Base-by-base conservation (phyloP, 2,797 vertebrate genomes). In the Monodelphis domestica region DNA sequence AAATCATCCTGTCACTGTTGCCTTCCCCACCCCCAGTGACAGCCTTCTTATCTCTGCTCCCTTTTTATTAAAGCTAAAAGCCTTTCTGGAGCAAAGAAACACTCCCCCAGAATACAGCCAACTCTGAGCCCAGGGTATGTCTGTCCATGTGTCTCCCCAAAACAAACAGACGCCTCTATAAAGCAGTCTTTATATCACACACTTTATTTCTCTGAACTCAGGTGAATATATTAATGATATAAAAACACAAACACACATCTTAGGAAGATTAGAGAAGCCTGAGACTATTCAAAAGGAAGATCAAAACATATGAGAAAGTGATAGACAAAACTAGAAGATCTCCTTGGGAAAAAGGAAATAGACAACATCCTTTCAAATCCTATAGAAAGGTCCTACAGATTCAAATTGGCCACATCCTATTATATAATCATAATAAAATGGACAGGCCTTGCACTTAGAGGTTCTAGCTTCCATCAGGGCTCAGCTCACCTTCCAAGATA, bases 1-100 rank as follows among this genome's bases (percentile, higher is more conserved):
- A 98, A 97, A 98, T 98, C 97, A 98, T 97, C 92, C 96, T 97
- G 97, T 98, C 98, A 98, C n/a, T 93, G 95, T 95, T 54, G 78
- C 88, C 93, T 89, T 91, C 89, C 94, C 97, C 56, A 89, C 96
- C 89, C 91, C 70, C 70, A 84, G 38, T 84, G n/a, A 33, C 92
- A 87, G 93, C 12, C 93, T 97, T 95, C 98, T 98, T 98, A 98
- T 97, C 97, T 95, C 54, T 26, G 94, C 93, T 96, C 95, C 91
- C 96, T 97, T 88, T 95, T 97, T 97, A 98, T 97, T 97, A 96
- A 97, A 98, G 95, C 97, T 97, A 97, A 98, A 98, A 98, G 97
- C 92, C 55, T 97, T 93, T 96, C 95, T 94, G 91, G 88, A 97
- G 57, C 93, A 93, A 96, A 89, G 21, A 95, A 97, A 97, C 70